Evolutionary conservation across 2,888 invertebrate genomes (phyloP), one percentile per base, ranked within the genome.

Genomic region (Sipha maydis): DNA sequence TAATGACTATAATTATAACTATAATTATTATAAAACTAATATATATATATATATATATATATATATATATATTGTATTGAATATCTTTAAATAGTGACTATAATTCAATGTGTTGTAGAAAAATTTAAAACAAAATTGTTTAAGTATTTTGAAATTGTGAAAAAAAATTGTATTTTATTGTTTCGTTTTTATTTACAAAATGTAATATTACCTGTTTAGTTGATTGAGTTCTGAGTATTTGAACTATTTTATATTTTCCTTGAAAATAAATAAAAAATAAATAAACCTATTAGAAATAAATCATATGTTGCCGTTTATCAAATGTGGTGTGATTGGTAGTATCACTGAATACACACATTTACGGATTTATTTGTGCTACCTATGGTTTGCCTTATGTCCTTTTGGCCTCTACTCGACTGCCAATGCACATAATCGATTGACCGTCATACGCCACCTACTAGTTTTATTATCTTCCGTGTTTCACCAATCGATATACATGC

Each of bases 351-450:
- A 25, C 14, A 61, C 61, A 61, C 9, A 61, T 61, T 11, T 17
- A 4, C n/a, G 38, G n/a, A 38, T 67, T 38, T 67, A 67, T 69
- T 11, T 69, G 69, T 69, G 11, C n/a, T 11, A 69, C n/a, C 11
- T 28, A 83, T 54, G 48, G 48, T 31, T 83, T 83, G 71, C 71
- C 71, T n/a, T 3, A 76, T 84, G 83, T 76, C 83, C 83, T 84
- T 84, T 84, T 84, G 83, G 83, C 83, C 83, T 84, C 83, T 61
- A 61, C 38, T 84, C 56, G 21, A 56, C 75, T 84, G 75, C 75
- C 83, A 84, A 61, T 84, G 83, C 75, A 61, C 83, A 84, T 41
- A 84, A 84, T 84, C 83, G 83, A 84, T 84, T 75, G 73, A 84
- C 83, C 83, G 75, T 61, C 75, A 54, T 84, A 75, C 73, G 34